Conservation (phyloP, 2,888 invertebrate genomes). For the Rhogogaster chlorosoma region DNA sequence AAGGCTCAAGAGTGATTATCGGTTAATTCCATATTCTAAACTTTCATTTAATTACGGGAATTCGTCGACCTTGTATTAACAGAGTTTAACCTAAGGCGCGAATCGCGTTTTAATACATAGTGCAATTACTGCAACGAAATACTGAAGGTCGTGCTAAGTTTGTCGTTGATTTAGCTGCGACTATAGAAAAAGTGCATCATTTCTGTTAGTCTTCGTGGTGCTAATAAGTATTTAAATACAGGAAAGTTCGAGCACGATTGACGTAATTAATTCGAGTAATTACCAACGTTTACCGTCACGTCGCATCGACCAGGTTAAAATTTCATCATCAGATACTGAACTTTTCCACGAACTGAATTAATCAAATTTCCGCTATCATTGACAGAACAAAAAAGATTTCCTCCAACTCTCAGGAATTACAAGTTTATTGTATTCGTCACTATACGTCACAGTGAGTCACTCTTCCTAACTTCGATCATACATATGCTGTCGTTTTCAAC, state of each 20-base stretch:
- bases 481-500: not conserved
- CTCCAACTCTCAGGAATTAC: not conserved
- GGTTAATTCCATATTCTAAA: not conserved
- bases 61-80: not conserved
- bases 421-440: not conserved
- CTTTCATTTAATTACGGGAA: not conserved
- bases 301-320: not conserved
- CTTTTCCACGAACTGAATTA: not conserved
- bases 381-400: not conserved
- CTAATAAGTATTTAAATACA: not conserved
- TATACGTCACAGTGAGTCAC: not conserved
- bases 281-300: not conserved
- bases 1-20: conserved; percentile 14
- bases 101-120: conserved; percentile 1
- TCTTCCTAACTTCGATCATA: not conserved
- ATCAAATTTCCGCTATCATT: conserved; percentile 7
- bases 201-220: not conserved
- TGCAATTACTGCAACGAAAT: not conserved
- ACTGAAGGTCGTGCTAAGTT: not conserved
- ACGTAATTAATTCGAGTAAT: not conserved
- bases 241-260: not conserved
- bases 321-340: not conserved
- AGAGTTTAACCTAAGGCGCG: not conserved
- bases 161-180: not conserved
- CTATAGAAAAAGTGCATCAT: not conserved